These are phyloP conservation scores for Lepidotrigona ventralis DNA, from an alignment of 1,140 invertebrate genomes.

Conservation along the genomic window DNA sequence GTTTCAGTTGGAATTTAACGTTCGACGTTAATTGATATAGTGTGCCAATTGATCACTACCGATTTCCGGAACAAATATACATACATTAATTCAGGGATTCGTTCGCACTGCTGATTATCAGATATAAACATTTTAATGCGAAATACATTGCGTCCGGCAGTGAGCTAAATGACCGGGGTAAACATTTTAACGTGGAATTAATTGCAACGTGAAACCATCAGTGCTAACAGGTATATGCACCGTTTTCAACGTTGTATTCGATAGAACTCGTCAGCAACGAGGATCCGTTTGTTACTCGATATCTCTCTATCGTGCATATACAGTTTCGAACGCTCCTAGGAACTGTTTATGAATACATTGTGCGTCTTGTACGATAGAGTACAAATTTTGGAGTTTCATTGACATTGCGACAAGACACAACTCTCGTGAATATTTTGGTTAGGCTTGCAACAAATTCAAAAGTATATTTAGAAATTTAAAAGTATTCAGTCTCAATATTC, in stretches of 20 bases:
- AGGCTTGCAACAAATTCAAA: no score
- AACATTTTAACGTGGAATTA: slow-evolving; percentile 40
- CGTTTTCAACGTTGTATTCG: neutral
- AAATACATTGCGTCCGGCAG: neutral
- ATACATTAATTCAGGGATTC: slow-evolving; percentile 25
- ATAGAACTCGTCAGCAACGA: neutral
- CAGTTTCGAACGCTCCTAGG: no score
- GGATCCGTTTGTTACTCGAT: neutral
- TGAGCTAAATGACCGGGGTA: slow-evolving; percentile 5
- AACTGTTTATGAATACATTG: no score
- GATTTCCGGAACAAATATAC: slow-evolving; percentile 21
- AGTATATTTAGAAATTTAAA: no score
- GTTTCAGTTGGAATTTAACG: slow-evolving; percentile 1
- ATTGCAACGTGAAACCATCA: neutral
- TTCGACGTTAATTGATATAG: slow-evolving; percentile 17
- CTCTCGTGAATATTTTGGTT: no score
- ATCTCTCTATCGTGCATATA: no score
- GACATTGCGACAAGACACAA: no score
- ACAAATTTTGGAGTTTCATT: no score
- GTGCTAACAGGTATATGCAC: neutral
- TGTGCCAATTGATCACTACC: neutral
- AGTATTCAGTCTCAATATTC: no score
- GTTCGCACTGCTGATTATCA: slow-evolving; percentile 10
- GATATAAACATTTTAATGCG: slow-evolving; percentile 38
- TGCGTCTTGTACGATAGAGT: no score